A percentile compares a stretch with the other conserved stretches of the same genome.
Conservation (phyloP, 2,113 vertebrate species). For the Tretioscincus oriximinensis region DNA sequence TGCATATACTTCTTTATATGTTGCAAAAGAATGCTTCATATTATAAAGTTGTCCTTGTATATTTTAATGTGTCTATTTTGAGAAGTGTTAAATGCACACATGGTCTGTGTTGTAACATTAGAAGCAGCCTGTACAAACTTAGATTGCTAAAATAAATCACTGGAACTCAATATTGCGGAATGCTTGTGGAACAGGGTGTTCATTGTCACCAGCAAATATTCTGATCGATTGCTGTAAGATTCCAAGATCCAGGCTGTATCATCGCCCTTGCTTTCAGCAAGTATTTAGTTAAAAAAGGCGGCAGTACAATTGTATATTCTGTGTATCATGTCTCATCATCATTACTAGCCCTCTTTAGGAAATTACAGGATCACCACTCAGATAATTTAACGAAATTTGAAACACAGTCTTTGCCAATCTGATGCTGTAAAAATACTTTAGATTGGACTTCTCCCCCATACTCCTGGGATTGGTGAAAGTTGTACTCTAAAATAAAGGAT, state of each 20-base stretch:
- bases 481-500: too few relatives aligned
- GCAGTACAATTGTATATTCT: neutral
- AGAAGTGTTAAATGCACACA: constrained; percentile 67
- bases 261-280: neutral
- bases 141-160: constrained; percentile 68
- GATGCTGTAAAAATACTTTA: too few relatives aligned
- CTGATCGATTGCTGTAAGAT: rapidly evolving
- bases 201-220: constrained; percentile 39
- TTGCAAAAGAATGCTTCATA: neutral
- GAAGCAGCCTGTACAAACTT: constrained; percentile 64
- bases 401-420: too few relatives aligned
- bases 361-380: neutral
- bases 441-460: too few relatives aligned
- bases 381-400: too few relatives aligned
- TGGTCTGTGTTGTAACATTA: constrained; percentile 70
- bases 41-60: neutral
- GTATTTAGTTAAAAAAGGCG: neutral
- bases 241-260: constrained; percentile 1
- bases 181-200: constrained; percentile 56
- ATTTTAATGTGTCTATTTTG: constrained; percentile 63
- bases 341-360: neutral
- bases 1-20: neutral
- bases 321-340: too few relatives aligned
- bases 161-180: constrained; percentile 67
- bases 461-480: too few relatives aligned